These are phyloP conservation scores for Anthopleura xanthogrammica DNA, from an alignment of 92 coral and sea anemone genomes.

Conservation along the genomic window DNA sequence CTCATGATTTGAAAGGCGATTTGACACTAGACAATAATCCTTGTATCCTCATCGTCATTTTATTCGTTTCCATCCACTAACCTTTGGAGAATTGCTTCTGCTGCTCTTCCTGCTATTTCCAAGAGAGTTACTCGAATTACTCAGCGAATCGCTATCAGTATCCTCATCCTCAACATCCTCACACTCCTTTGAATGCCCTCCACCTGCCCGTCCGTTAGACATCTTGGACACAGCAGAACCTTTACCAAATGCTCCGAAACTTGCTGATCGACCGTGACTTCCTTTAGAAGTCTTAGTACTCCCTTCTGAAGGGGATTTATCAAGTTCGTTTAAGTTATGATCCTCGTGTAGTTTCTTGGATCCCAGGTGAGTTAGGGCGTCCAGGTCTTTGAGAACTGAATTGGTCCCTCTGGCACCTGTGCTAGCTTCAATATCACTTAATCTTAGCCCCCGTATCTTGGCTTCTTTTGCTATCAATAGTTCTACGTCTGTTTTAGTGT, in stretches of 20 bases:
- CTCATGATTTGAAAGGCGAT: no score
- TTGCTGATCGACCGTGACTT: constrained; percentile 45
- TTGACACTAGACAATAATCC: no score
- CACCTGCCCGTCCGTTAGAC: constrained; percentile 40
- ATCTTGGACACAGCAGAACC: constrained; percentile 44
- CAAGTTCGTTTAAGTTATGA: constrained; percentile 98
- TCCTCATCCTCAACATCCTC: constrained; percentile 84
- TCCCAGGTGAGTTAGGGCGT: constrained; percentile 51
- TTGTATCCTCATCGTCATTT: no score
- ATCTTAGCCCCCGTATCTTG: constrained; percentile 70
- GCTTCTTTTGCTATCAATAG: constrained; percentile 88
- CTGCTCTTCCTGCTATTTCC: constrained; percentile 84
- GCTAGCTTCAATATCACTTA: constrained; percentile 76
- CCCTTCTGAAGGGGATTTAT: constrained; percentile 71
- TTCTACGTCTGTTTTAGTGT: constrained; percentile 86
- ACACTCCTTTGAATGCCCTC: constrained; percentile 54
- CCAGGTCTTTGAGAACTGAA: constrained; percentile 56
- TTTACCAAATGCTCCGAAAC: constrained; percentile 59
- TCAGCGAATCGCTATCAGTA: constrained; percentile 93
- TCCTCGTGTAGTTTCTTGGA: constrained; percentile 90
- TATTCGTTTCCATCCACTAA: background rate
- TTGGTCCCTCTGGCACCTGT: constrained; percentile 59
- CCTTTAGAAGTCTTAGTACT: constrained; percentile 38
- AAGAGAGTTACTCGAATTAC: constrained; percentile 82
- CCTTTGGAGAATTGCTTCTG: constrained; percentile 89